Conservation (phyloP, 2,113 vertebrate genomes). For the Vidua chalybeata region DNA sequence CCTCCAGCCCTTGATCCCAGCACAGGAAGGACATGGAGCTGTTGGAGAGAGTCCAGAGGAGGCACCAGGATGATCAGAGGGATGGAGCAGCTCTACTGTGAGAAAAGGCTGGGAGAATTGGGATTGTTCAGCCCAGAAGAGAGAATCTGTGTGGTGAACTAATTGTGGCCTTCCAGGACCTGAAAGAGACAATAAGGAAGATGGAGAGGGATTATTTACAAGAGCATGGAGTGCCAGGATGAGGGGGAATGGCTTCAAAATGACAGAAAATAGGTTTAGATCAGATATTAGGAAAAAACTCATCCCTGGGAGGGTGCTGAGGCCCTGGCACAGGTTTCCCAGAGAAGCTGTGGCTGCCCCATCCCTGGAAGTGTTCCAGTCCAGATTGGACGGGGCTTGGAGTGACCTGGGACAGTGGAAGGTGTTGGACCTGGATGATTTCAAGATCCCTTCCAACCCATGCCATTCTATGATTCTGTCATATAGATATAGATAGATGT, state of each 20-base stretch:
- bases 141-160: not conserved
- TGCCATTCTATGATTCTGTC: not conserved
- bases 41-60: rapidly evolving
- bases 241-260: not conserved
- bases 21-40: not conserved
- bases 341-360: not conserved
- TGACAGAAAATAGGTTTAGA: not conserved
- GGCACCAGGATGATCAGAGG: rapidly evolving
- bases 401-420: not conserved
- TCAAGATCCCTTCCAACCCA: not conserved
- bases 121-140: not conserved
- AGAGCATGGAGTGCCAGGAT: not conserved
- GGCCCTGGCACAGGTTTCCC: rapidly evolving
- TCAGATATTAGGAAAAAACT: not conserved
- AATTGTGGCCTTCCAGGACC: not conserved
- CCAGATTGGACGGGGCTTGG: rapidly evolving
- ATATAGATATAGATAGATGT: not conserved
- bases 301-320: not conserved
- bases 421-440: not conserved
- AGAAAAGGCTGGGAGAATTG: rapidly evolving
- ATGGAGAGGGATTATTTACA: not conserved
- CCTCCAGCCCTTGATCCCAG: rapidly evolving
- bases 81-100: not conserved
- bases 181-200: rapidly evolving
- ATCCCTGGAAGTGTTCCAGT: not conserved